Evolutionary conservation across 1,140 invertebrate genomes (phyloP), one percentile per base, ranked within the genome.

Genomic region (Dendroctonus valens): DNA sequence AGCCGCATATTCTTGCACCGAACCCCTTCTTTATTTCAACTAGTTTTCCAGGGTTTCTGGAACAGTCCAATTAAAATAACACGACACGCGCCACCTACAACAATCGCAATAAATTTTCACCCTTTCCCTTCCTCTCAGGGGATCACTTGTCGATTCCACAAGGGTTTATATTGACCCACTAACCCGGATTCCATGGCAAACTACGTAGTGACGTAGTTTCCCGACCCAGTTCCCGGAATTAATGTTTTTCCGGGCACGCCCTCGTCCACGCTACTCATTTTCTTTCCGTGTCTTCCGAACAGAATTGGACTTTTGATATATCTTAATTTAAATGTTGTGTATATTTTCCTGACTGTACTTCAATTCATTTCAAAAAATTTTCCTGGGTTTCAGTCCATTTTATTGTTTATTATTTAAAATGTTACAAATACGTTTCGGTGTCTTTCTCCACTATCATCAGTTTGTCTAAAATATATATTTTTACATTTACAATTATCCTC

Each of bases 171-270:
- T 59, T 48, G 57, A 44, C 57, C 57, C 42, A 59, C 57, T 59
- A 26, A 59, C 57, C 57, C 57, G 57, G 53, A 59, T 59, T 59
- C 57, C 57, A 0, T 11, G 12, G 7, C 44, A 39, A 41, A 55
- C 39, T 12, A 15, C 2, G 50, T 65, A 66, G 41, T 60, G 59
- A 54, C 51, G 40, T 60, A 38, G 54, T 53, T 54, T 37, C 46
- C 41, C 57, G 57, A 59, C 57, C 57, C 42, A 59, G 41, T 59
- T 59, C 40, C 41, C 7, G 57, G 42, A 59, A 46, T 59, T 59
- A 46, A 46, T 59, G 14, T n/a, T 55, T 40, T 40, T 59, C n/a
- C 11, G 57, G 57, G 12, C 7, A 59, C 57, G 57, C 57, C 41
- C 57, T 9, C 50, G 12, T 48, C 7, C 46, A 48, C 11, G 46